Evolutionary conservation across 2,797 vertebrate species (phyloP), one percentile per base, ranked within the genome.

Genomic region (Epinephelus awoara): DNA sequence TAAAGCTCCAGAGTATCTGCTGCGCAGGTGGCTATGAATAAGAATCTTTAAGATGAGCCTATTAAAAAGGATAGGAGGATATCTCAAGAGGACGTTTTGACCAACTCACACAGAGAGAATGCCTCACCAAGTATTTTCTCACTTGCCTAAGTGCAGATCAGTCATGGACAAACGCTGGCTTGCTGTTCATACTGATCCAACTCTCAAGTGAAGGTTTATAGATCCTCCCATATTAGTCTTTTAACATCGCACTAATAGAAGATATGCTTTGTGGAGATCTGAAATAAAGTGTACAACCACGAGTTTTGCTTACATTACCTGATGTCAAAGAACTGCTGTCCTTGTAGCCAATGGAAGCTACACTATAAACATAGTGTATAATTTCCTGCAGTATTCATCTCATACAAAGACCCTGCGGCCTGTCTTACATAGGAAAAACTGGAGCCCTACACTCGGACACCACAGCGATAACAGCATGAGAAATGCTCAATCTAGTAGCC

Each of bases 21-120:
- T 55, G 74, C 0, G n/a, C 73, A 72, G 83, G 67, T 79, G 66
- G 76, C 49, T 15, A 42, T 12, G 55, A 83, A 44, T 54, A 55
- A 62, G 58, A 47, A 61, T 57, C 66, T 56, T 65, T 27, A 38
- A 78, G 52, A 76, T 21, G 34, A 38, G 34, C 18, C 38, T 19
- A 65, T 75, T 23, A 68, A 34, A 29, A 23, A 42, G 9, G 46
- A 58, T 3, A 38, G 70, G 27, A 75, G 63, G 51, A 78, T 15
- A 56, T 51, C 62, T 55, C 40, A 0, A 38, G 29, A 67, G 51
- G 55, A 25, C 1, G 14, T 65, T 77, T 81, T 29, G 19, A 72
- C 6, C 40, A 54, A 29, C 42, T 52, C 19, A 0, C 4, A 44
- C 25, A 40, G 15, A 63, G 13, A 34, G 46, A 59, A 23, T 0